Conservation (phyloP, 2,888 invertebrate species). For the Andrena trimmerana region DNA sequence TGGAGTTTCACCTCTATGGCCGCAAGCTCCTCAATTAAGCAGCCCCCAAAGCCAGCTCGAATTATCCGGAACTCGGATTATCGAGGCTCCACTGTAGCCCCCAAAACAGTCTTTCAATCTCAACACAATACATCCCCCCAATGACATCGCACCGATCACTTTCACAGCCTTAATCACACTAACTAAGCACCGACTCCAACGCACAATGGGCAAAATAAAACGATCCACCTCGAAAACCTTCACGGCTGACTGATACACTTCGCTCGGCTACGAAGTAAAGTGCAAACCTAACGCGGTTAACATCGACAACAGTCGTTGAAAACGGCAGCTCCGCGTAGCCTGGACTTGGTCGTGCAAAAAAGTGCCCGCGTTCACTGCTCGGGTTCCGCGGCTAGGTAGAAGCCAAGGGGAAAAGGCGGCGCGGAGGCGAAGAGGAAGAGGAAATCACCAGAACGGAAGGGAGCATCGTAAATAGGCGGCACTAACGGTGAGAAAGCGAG, state of each 20-base stretch:
- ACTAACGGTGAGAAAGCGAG: constrained; percentile 61
- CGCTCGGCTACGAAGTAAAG: constrained; percentile 7
- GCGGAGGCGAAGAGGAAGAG: constrained; percentile 56
- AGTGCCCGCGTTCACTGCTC: not conserved
- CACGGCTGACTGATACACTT: not conserved
- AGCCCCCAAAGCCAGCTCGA: no score
- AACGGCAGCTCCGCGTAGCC: not conserved
- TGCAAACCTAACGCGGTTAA: constrained; percentile 22
- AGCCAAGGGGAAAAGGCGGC: constrained; percentile 43
- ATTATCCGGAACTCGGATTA: no score
- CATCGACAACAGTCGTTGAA: constrained; percentile 4
- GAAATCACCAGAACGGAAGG: constrained; percentile 49
- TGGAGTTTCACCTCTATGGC: no score
- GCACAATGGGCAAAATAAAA: not conserved
- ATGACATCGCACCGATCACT: no score
- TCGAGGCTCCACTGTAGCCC: no score
- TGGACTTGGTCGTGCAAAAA: not conserved
- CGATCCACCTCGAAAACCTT: not conserved
- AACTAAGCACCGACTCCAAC: no score
- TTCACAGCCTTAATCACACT: no score
- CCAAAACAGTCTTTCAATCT: no score
- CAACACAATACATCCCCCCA: no score
- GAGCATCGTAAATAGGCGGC: constrained; percentile 48
- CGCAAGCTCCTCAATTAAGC: no score
- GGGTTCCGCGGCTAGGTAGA: not conserved